Conservation (phyloP, 2,113 vertebrate species). For the Hemiprocne comata region DNA sequence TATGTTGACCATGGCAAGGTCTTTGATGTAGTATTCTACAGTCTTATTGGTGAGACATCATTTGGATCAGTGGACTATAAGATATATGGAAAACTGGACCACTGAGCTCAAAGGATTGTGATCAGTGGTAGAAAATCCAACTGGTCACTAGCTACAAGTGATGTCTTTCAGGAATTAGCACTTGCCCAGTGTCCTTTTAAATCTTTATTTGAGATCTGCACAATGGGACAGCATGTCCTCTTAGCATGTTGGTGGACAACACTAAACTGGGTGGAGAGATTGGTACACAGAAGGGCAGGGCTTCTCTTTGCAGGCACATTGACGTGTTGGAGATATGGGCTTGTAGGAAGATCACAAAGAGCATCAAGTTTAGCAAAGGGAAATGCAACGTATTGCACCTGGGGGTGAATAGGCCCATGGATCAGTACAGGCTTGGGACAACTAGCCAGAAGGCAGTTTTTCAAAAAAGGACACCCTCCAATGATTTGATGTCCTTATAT, state of each 20-base stretch:
- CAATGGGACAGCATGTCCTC: not conserved
- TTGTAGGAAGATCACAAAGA: not conserved
- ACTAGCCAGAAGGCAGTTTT: not conserved
- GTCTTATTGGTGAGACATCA: not conserved
- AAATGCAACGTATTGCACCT: not conserved
- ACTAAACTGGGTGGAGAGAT: not conserved
- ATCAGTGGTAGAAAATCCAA: not conserved
- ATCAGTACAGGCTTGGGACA: not conserved
- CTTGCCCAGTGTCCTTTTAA: not conserved
- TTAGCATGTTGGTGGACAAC: not conserved
- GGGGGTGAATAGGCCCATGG: not conserved
- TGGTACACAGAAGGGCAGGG: no score
- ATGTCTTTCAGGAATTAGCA: not conserved
- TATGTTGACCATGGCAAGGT: not conserved
- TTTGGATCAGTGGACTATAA: not conserved
- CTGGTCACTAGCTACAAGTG: not conserved
- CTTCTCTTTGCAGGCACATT: fast-evolving
- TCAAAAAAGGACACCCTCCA: not conserved
- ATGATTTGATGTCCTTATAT: not conserved
- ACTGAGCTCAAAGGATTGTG: not conserved
- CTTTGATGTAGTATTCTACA: not conserved
- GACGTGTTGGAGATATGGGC: not conserved
- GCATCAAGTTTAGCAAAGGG: not conserved
- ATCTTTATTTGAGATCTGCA: not conserved
- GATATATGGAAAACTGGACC: not conserved